Evolutionary conservation across 2,797 vertebrate species (phyloP).

Genomic region (Spinus pinus): DNA sequence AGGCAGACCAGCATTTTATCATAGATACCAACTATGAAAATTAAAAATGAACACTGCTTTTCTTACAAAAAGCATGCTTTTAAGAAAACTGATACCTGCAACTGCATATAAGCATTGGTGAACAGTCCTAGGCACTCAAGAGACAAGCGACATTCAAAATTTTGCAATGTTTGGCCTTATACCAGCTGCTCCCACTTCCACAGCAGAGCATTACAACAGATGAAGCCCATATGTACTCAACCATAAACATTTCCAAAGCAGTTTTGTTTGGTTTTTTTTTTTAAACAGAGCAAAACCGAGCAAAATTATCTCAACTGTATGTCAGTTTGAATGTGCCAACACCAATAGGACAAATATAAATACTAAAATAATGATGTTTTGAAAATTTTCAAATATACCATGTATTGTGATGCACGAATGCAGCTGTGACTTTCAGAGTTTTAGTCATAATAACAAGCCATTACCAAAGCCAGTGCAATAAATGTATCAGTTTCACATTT

Average conservation of each 20-base stretch:
- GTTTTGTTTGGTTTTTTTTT: not conserved
- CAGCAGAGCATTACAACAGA: not conserved
- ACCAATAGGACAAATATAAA: not conserved
- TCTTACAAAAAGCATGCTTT: not conserved
- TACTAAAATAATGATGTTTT: not conserved
- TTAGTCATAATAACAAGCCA: constrained; percentile 73
- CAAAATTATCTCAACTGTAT: not conserved
- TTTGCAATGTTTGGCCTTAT: not conserved
- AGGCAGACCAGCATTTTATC: not conserved
- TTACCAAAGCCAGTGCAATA: constrained; percentile 67
- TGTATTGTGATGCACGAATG: not conserved
- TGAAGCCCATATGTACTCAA: constrained; percentile 13
- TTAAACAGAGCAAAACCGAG: not conserved
- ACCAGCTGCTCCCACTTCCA: constrained; percentile 19
- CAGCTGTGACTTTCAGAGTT: not conserved
- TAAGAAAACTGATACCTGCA: not conserved
- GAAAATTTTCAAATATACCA: not conserved
- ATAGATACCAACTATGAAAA: not conserved
- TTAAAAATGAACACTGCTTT: not conserved
- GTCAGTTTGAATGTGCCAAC: not conserved
- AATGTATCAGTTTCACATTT: constrained; percentile 66
- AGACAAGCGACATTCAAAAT: not conserved
- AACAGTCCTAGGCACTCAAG: not conserved
- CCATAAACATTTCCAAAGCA: not conserved
- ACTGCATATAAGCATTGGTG: not conserved